These are phyloP conservation scores for Eulemur rubriventer DNA, from an alignment of 2,797 vertebrate genomes.

Conservation along the genomic window DNA sequence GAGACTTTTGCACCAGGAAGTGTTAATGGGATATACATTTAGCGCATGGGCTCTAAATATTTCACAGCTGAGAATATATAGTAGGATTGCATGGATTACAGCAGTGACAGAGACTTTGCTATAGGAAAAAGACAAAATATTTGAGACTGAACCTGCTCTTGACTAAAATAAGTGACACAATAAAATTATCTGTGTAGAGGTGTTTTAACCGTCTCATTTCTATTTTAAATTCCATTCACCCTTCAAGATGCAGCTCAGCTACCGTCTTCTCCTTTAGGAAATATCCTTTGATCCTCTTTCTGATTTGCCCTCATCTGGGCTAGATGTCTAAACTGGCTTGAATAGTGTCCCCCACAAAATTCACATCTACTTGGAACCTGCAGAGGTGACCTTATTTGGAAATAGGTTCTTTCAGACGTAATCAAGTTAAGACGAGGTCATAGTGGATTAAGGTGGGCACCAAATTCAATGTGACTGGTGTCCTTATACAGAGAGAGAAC, in stretches of 20 bases:
- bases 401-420: neutral
- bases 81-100: neutral
- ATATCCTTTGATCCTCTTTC: neutral
- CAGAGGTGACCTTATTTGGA: neutral
- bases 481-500: neutral
- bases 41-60: slow-evolving; percentile 41
- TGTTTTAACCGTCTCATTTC: neutral
- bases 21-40: slow-evolving; percentile 70
- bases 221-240: neutral
- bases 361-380: neutral
- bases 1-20: slow-evolving; percentile 32
- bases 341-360: neutral
- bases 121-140: neutral
- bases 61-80: slow-evolving; percentile 66
- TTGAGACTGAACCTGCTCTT: neutral
- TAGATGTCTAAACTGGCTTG: neutral
- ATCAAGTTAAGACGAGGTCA: slow-evolving; percentile 8
- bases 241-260: neutral
- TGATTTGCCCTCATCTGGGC: neutral
- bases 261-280: neutral
- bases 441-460: neutral
- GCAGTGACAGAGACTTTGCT: neutral
- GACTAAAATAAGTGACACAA: neutral
- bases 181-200: neutral
- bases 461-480: neutral